phyloP scores from a whole-genome alignment of 2,113 vertebrate species.

The Tetrao urogallus region DNA sequence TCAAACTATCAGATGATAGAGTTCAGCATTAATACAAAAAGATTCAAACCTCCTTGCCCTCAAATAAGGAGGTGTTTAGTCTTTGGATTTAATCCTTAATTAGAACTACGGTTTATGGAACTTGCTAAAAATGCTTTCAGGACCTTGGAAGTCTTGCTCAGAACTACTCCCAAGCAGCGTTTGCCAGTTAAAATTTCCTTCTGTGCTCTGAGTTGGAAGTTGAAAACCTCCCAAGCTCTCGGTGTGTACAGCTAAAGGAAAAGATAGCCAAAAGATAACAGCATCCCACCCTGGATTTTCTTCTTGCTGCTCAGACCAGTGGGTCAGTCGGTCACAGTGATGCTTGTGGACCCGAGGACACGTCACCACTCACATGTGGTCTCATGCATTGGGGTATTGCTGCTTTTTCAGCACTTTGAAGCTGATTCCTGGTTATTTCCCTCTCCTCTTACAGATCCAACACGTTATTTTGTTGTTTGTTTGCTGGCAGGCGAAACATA shows the following conservation, averaged over 20 bases:
- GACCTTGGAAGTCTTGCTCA: not conserved
- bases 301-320: not conserved
- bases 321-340: not conserved
- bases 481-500: constrained; percentile 62
- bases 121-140: constrained; percentile 6
- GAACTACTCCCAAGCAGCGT: not conserved
- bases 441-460: constrained; percentile 31
- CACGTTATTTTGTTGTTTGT: constrained; percentile 64
- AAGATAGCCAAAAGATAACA: not conserved
- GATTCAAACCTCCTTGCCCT: constrained; percentile 32
- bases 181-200: not conserved
- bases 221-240: not conserved
- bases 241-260: not conserved
- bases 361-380: no score
- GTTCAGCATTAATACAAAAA: constrained; percentile 58
- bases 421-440: constrained; percentile 27
- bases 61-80: constrained; percentile 49
- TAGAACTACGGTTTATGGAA: constrained; percentile 25
- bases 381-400: not conserved
- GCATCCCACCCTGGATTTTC: not conserved
- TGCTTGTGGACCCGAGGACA: not conserved
- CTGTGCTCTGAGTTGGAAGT: not conserved
- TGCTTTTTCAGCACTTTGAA: constrained; percentile 17
- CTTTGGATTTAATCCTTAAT: constrained; percentile 42
- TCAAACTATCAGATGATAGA: constrained; percentile 65